Evolutionary conservation across 2,113 vertebrate genomes (phyloP).

Genomic region (Setophaga coronata): DNA sequence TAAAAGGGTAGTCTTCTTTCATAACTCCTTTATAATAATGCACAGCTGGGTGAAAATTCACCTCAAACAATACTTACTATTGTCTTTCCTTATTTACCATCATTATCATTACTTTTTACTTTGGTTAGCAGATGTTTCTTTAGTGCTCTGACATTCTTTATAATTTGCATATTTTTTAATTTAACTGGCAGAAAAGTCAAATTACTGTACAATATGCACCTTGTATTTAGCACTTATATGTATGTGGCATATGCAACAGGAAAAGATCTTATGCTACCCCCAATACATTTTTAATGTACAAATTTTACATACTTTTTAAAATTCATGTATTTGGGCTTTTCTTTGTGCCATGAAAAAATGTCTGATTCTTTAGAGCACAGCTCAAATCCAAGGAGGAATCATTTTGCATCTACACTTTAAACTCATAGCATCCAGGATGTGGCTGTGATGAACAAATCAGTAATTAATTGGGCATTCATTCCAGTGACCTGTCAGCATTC

Average conservation of each 20-base stretch:
- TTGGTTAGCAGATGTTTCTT: slow-evolving; percentile 79
- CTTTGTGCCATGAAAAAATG: slow-evolving; percentile 2
- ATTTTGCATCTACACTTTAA: slow-evolving; percentile 40
- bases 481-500: slow-evolving; percentile 76
- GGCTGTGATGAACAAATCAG: slow-evolving; percentile 71
- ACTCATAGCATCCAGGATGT: slow-evolving; percentile 59
- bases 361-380: slow-evolving; percentile 31
- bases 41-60: slow-evolving; percentile 63
- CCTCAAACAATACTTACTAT: slow-evolving; percentile 67
- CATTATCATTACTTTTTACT: slow-evolving; percentile 69
- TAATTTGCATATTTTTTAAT: slow-evolving; percentile 78
- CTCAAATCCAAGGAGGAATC: slow-evolving; percentile 47
- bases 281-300: not conserved
- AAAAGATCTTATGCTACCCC: not conserved
- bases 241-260: not conserved
- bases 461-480: slow-evolving; percentile 79
- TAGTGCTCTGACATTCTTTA: slow-evolving; percentile 72
- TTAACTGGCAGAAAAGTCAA: slow-evolving; percentile 59
- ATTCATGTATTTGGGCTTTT: slow-evolving; percentile 25
- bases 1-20: slow-evolving; percentile 10
- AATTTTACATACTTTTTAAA: slow-evolving; percentile 32
- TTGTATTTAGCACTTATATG: not conserved
- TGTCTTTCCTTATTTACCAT: slow-evolving; percentile 70
- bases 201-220: slow-evolving; percentile 28
- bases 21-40: not conserved